These are phyloP conservation scores for Sarcophaga variegata DNA, from an alignment of 2,888 invertebrate species.

Conservation along the genomic window DNA sequence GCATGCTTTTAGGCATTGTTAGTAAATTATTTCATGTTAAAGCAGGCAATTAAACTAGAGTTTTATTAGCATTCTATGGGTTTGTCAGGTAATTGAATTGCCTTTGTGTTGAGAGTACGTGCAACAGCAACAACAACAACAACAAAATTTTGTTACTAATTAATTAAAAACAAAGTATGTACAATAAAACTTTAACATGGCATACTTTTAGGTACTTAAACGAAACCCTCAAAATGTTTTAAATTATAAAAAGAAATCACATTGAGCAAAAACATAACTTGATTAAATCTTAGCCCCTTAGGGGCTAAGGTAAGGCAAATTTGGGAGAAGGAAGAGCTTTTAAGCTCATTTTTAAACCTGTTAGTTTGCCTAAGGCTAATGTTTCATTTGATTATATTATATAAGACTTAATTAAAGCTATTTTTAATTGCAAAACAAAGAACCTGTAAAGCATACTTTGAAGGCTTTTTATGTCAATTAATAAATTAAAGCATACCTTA, in stretches of 20 bases:
- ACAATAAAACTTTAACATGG: not conserved
- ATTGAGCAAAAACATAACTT: no score
- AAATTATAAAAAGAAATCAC: no score
- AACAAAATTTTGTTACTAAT: conserved; percentile 8
- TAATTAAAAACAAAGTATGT: conserved; percentile 30
- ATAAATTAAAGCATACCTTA: conserved; percentile 18
- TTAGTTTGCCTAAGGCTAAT: not conserved
- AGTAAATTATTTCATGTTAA: conserved; percentile 4
- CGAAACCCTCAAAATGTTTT: not conserved
- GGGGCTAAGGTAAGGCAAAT: no score
- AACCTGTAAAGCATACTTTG: not conserved
- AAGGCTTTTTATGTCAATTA: conserved; percentile 1
- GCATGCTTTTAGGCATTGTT: conserved; percentile 45
- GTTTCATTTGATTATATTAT: not conserved
- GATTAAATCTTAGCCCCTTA: no score
- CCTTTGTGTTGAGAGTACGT: not conserved
- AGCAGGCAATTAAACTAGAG: not conserved
- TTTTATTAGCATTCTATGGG: not conserved
- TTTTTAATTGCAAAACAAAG: not conserved
- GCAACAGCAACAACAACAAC: no score
- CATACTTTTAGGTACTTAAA: not conserved
- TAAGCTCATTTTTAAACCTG: not conserved
- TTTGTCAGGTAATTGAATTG: conserved; percentile 38
- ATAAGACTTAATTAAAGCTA: not conserved
- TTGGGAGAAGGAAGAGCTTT: no score